Base-by-base conservation (phyloP, 2,888 invertebrate species). In the Andrena bicolor region DNA sequence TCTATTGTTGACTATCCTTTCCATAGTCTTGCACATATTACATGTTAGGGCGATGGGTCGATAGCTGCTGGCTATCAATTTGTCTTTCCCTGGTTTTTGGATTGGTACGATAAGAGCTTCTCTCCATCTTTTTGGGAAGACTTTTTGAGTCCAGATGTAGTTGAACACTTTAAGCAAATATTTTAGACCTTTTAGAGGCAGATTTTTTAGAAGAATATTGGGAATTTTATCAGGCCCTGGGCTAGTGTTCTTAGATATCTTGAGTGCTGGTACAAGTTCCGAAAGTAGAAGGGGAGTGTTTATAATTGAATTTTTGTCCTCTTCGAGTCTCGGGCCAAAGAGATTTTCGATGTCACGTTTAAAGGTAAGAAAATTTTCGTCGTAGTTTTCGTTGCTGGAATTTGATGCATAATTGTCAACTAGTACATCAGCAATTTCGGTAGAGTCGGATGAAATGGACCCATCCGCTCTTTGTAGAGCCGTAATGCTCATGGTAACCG, bases 141-240 rank as follows among this genome's bases (percentile, higher is more conserved):
- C 26, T 4, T 66, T 28, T 1, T 60, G 35, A 4, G 49, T 51
- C n/a, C 20, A 53, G 2, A 53, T 53, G 7, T 28, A 49, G 73
- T 78, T 32, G 83, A 79, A 0, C 72, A 28, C 28, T 80, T 85
- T 61, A 23, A 82, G 26, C 0, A 86, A 23, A 6, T 58, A 51
- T 5, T 26, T 1, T 20, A 58, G 20, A 0, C 20, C 72, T 60
- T 30, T 64, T 4, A 10, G 13, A 23, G 81, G 65, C 0, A 80
- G 56, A 6, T 72, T 48, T 28, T 58, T 65, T 0, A 83, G 75
- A 7, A 89, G 56, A 0, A 76, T 66, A 13, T 76, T 80, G 0
- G 82, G 76, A 4, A 86, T 86, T 20, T 53, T 66, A 35, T 89
- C 87, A 0, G 85, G 86, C 0, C 83, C 86, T 4, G 86, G 82